Conservation (phyloP, 2,888 invertebrate genomes). For the Tetanocera ferruginea region DNA sequence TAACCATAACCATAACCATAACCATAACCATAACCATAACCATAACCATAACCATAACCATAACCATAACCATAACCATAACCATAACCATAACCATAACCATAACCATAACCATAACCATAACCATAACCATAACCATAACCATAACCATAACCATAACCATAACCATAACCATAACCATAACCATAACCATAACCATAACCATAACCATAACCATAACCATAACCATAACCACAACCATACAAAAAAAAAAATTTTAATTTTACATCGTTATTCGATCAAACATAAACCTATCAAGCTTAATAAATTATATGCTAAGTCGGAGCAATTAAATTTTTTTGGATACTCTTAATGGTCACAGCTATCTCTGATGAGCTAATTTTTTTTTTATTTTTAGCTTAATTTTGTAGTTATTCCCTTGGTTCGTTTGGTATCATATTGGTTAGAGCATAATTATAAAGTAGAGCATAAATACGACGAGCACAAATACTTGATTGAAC, state of each 20-base stretch:
- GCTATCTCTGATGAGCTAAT: no score
- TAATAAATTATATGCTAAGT: not conserved
- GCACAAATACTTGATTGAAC: not conserved
- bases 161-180: not conserved
- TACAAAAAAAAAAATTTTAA: not conserved
- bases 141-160: not conserved
- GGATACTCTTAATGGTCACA: not conserved
- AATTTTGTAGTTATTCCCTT: not conserved
- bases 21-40: no score
- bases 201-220: not conserved
- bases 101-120: no score
- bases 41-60: no score
- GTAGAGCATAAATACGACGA: not conserved
- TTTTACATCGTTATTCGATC: no score
- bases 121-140: not conserved
- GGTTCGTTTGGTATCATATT: not conserved
- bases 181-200: not conserved
- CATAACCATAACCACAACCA: not conserved
- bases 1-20: no score
- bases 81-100: no score
- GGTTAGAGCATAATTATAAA: not conserved
- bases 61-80: no score
- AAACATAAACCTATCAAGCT: no score
- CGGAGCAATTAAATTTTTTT: not conserved
- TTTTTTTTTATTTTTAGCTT: no score